A percentile compares a stretch with the other conserved stretches of the same genome.
Conservation (phyloP, 2,797 vertebrate genomes). For the Typhlichthys eigenmanni region DNA sequence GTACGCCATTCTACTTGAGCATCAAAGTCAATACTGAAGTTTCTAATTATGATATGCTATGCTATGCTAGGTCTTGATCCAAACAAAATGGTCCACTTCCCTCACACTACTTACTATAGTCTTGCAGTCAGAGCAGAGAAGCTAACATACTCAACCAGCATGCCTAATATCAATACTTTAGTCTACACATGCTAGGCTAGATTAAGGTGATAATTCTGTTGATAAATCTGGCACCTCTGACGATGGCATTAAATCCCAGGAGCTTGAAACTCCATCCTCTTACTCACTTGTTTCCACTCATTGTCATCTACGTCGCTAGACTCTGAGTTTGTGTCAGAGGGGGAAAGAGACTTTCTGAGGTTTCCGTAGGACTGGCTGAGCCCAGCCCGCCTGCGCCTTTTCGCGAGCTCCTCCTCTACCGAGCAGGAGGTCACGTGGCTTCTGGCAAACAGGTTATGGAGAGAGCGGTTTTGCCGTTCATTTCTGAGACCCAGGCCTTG, state of each 20-base stretch:
- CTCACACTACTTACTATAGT: too few relatives aligned
- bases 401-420: slow-evolving; percentile 79
- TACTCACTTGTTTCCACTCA: slow-evolving; percentile 78
- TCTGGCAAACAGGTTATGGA: slow-evolving; percentile 41
- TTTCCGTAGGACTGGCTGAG: slow-evolving; percentile 54
- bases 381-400: slow-evolving; percentile 72
- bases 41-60: too few relatives aligned
- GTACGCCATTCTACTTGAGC: too few relatives aligned
- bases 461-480: slow-evolving; percentile 55
- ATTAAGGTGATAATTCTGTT: too few relatives aligned
- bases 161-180: neutral
- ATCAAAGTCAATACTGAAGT: too few relatives aligned
- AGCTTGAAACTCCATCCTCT: neutral
- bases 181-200: neutral
- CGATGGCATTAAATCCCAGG: neutral
- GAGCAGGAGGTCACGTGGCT: slow-evolving; percentile 53
- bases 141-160: neutral
- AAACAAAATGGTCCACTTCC: too few relatives aligned
- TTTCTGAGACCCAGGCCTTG: slow-evolving; percentile 14
- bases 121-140: too few relatives aligned
- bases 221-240: neutral
- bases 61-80: too few relatives aligned
- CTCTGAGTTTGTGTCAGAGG: slow-evolving; percentile 46
- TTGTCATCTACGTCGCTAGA: slow-evolving; percentile 44
- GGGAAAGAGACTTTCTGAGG: slow-evolving; percentile 31